phyloP scores from a whole-genome alignment of 2,888 invertebrate genomes.

The Sepiola atlantica region DNA sequence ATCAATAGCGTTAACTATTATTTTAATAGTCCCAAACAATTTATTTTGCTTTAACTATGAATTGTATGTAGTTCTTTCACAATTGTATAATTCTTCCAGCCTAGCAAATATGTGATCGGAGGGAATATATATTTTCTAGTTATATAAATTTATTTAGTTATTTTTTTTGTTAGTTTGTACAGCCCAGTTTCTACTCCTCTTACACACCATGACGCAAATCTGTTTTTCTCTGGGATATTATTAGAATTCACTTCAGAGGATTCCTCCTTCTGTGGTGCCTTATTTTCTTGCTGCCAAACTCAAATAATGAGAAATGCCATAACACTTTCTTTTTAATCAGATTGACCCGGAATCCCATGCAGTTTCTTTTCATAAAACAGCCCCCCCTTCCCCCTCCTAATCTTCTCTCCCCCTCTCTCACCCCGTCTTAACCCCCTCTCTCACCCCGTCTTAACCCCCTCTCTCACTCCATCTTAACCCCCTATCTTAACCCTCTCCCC shows the following conservation, averaged over 20 bases:
- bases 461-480: too few species aligned
- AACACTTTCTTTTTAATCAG: neutral
- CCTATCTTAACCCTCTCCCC: neutral
- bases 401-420: neutral
- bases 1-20: too few species aligned
- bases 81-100: too few species aligned
- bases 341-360: constrained; percentile 2
- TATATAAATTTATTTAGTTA: too few species aligned
- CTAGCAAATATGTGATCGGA: too few species aligned
- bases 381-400: neutral
- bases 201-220: neutral
- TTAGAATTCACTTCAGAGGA: neutral
- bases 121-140: too few species aligned
- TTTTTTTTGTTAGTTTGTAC: too few species aligned
- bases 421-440: neutral
- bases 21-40: too few species aligned
- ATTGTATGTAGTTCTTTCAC: too few species aligned
- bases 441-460: too few species aligned
- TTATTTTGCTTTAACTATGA: too few species aligned
- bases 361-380: neutral
- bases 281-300: neutral
- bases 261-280: neutral
- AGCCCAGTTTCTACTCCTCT: neutral
- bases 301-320: neutral
- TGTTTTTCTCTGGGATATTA: neutral